Conservation (phyloP, 37 sponge, comb jelly and placozoan genomes). For the Ianthella basta region DNA sequence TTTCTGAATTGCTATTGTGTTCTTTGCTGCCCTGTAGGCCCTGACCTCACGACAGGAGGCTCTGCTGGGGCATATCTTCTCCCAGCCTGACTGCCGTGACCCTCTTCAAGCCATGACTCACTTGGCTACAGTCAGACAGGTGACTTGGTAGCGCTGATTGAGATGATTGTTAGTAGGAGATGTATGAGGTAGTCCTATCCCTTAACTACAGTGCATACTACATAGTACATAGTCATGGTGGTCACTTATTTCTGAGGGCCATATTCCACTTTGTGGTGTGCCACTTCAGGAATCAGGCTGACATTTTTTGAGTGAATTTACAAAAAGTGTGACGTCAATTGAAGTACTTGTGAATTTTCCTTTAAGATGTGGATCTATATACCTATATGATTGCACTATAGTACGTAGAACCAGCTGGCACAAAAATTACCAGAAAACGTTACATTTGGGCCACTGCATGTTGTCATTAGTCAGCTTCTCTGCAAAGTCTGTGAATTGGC, state of each 20-base stretch:
- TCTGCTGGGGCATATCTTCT: conserved; percentile 56
- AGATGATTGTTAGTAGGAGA: not conserved
- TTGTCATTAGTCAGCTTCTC: not conserved
- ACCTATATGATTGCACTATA: too few relatives aligned
- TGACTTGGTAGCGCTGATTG: not conserved
- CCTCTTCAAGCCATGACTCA: conserved; percentile 44
- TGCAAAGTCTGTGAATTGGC: not conserved
- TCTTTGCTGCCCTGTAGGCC: conserved; percentile 7
- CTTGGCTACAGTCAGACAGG: conserved; percentile 27
- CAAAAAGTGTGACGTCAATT: too few relatives aligned
- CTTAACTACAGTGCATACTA: not conserved
- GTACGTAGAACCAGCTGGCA: too few relatives aligned
- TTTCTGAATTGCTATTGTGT: not conserved
- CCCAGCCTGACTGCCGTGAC: conserved; percentile 72
- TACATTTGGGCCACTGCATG: too few relatives aligned
- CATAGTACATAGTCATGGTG: not conserved
- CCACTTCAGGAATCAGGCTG: too few relatives aligned
- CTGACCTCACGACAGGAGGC: conserved; percentile 50
- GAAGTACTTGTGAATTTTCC: too few relatives aligned
- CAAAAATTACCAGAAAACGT: too few relatives aligned
- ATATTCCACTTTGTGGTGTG: too few relatives aligned
- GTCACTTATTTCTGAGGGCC: not conserved
- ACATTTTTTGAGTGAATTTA: too few relatives aligned
- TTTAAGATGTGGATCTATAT: too few relatives aligned
- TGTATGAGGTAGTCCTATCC: not conserved